phyloP scores from a whole-genome alignment of 2,113 vertebrate species.

The Indicator maculatus region DNA sequence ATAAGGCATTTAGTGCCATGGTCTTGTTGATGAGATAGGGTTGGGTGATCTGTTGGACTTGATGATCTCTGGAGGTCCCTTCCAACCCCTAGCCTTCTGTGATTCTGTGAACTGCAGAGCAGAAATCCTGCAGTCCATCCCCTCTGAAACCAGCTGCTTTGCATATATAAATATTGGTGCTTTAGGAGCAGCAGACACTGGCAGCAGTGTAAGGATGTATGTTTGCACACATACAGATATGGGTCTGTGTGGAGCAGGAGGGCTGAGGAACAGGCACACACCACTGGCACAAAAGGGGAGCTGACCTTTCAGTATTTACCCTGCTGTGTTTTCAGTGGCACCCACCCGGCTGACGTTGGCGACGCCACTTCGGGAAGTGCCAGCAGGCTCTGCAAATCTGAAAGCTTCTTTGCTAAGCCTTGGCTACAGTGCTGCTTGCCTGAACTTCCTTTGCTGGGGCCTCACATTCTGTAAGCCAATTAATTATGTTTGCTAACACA shows the following conservation, averaged over 20 bases:
- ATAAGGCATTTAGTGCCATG: too few relatives aligned
- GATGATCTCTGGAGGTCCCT: too few relatives aligned
- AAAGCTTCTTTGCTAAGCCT: slow-evolving; percentile 54
- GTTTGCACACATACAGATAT: slow-evolving; percentile 39
- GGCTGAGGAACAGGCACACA: slow-evolving; percentile 16
- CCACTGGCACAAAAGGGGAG: slow-evolving; percentile 61
- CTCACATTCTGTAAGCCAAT: slow-evolving; percentile 50
- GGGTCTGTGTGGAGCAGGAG: slow-evolving; percentile 27
- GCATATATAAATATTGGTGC: slow-evolving; percentile 30
- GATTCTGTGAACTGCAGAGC: too few relatives aligned
- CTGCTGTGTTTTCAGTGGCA: slow-evolving; percentile 64
- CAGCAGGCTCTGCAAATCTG: slow-evolving; percentile 24
- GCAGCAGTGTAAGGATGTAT: slow-evolving; percentile 39
- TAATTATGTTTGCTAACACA: slow-evolving; percentile 28
- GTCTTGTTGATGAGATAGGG: too few relatives aligned
- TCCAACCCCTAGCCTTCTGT: too few relatives aligned
- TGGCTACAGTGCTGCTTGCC: not conserved
- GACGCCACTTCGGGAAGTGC: not conserved
- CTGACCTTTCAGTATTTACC: slow-evolving; percentile 62
- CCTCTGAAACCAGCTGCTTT: slow-evolving; percentile 48
- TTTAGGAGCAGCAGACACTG: slow-evolving; percentile 45
- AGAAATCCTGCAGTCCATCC: slow-evolving; percentile 15
- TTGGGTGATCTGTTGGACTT: too few relatives aligned
- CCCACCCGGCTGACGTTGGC: slow-evolving; percentile 50
- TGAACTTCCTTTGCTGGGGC: slow-evolving; percentile 29